Evolutionary conservation across 2,888 invertebrate genomes (phyloP), one percentile per base, ranked within the genome.

Genomic region (Panopea generosa): DNA sequence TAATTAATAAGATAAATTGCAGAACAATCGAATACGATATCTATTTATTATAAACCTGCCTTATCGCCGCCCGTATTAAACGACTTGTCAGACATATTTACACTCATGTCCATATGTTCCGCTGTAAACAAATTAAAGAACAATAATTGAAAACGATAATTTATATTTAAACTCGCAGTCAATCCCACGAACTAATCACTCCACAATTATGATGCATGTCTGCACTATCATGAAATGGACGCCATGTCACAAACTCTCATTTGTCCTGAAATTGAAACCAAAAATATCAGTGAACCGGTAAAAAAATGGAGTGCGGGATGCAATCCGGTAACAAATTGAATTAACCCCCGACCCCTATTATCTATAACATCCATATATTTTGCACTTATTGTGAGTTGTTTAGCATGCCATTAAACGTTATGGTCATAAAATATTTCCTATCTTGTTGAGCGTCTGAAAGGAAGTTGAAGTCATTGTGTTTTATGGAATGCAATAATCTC

Each of bases 281-380:
- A 33, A 55, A 61, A 61, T 60, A 53, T 60, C 72, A 66, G 47
- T 66, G 72, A 72, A 72, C 72, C 72, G 69, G n/a, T 56, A 55
- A 62, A 56, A n/a, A 4, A 33, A 7, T 33, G 33, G 33, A 33
- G 33, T 33, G 33, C 33, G 33, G 4, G 4, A 33, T 7, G 11
- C 33, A 69, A 67, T 71, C 76, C 62, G 70, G 56, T 73, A 66
- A 73, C 73, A 73, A 73, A 77, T 69, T 66, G 66, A 73, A 77
- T 77, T 77, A 77, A 77, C 77, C 77, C 52, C 20, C 49, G 68
- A 50, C 60, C 69, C 47, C 33, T 56, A 24, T 60, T 77, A 77
- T 77, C 77, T 66, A 71, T 50, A 49, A 76, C 56, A 62, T 76
- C 71, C 67, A 76, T 76, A 76, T 66, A 76, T 62, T 71, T 71